phyloP scores from a whole-genome alignment of 1,140 invertebrate genomes.

The Zeugodacus cucurbitae region DNA sequence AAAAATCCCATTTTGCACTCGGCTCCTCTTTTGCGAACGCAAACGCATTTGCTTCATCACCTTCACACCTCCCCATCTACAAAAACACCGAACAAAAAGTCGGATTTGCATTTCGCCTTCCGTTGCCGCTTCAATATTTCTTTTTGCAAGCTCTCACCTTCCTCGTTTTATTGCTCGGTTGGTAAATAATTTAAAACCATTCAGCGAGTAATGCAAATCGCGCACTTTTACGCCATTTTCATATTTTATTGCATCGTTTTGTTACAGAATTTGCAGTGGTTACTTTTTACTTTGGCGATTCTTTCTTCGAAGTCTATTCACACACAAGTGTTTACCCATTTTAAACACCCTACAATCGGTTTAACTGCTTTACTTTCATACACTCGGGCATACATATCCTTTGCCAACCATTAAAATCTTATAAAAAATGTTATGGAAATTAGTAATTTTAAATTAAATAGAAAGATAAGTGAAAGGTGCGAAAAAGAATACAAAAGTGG shows the following conservation, averaged over 20 bases:
- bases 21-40: neutral
- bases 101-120: neutral
- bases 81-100: neutral
- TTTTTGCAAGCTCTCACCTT: neutral
- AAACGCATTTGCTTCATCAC: neutral
- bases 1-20: neutral
- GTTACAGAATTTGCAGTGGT: neutral
- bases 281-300: neutral
- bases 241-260: conserved; percentile 34
- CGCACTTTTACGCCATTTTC: conserved; percentile 24
- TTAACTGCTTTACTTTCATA: neutral
- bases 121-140: neutral
- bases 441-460: too few relatives aligned
- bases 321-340: neutral
- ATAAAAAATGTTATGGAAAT: too few relatives aligned
- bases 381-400: neutral
- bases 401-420: too few relatives aligned
- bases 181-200: conserved; percentile 32
- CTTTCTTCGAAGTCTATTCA: neutral
- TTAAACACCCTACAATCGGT: neutral
- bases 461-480: too few relatives aligned
- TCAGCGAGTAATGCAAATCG: conserved; percentile 33
- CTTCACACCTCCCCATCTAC: neutral
- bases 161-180: neutral
- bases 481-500: too few relatives aligned